Conservation (phyloP, 1,140 invertebrate species). For the Reticulitermes speratus region DNA sequence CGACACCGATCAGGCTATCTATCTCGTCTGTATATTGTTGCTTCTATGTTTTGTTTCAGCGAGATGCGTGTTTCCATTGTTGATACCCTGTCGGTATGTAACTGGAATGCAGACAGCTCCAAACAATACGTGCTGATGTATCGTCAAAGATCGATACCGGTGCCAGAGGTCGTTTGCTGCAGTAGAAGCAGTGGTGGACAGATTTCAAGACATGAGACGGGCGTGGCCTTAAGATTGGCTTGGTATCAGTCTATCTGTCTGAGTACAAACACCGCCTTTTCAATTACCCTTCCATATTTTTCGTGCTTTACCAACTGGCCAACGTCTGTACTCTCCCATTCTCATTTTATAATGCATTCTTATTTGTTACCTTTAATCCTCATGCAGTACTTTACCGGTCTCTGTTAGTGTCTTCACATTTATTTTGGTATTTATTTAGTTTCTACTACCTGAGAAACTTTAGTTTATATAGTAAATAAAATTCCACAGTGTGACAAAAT, state of each 20-base stretch:
- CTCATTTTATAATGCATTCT: too few species aligned
- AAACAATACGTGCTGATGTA: constrained; percentile 20
- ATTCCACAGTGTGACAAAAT: too few species aligned
- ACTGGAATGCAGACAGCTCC: not conserved
- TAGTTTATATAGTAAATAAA: too few species aligned
- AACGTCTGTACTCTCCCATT: too few species aligned
- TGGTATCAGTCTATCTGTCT: not conserved
- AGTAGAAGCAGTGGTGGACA: not conserved
- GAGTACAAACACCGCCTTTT: too few species aligned
- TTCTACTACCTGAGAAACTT: too few species aligned
- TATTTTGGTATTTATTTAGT: too few species aligned
- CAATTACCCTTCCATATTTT: too few species aligned
- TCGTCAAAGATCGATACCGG: constrained; percentile 29
- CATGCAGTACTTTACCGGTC: too few species aligned
- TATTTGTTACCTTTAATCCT: too few species aligned
- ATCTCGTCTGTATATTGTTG: constrained; percentile 30
- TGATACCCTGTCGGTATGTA: not conserved
- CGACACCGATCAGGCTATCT: constrained; percentile 26
- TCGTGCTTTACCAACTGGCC: too few species aligned
- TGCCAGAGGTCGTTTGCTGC: constrained; percentile 29
- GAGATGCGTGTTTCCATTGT: constrained; percentile 27
- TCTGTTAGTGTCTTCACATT: too few species aligned
- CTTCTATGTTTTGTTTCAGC: constrained; percentile 23
- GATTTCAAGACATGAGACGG: not conserved
- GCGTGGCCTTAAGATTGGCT: not conserved